Percentiles rank a stretch among this genome's conserved stretches.
Conservation (phyloP, 2,113 vertebrate genomes). For the Pelecanoides urinatrix region DNA sequence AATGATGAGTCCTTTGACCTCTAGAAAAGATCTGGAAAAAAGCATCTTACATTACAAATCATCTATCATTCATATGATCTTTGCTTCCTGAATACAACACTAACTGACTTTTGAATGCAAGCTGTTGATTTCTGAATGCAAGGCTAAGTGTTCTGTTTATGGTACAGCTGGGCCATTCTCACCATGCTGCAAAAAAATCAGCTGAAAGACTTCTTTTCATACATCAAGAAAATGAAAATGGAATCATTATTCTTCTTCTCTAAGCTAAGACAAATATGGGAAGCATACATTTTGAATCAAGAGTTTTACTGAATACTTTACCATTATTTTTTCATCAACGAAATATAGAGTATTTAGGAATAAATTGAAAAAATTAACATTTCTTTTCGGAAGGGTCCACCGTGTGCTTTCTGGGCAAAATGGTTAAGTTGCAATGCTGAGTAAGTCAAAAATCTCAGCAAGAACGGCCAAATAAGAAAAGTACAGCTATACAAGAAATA, state of each 20-base stretch:
- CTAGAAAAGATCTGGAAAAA: background rate
- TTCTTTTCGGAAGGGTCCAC: background rate
- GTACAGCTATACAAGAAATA: fast-evolving
- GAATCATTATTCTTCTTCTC: conserved; percentile 40
- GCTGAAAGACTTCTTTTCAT: conserved; percentile 41
- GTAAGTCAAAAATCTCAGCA: background rate
- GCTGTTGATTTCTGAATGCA: conserved; percentile 47
- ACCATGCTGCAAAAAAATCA: background rate
- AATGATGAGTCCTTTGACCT: conserved; percentile 3
- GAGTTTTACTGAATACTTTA: background rate
- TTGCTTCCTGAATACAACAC: conserved; percentile 42
- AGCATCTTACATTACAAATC: conserved; percentile 7
- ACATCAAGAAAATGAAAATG: conserved; percentile 12
- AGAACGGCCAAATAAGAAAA: background rate
- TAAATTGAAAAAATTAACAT: background rate
- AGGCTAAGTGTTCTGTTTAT: conserved; percentile 26
- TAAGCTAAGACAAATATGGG: background rate
- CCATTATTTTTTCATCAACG: background rate
- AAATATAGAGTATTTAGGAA: background rate
- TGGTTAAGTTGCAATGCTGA: background rate
- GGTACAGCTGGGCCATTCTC: conserved; percentile 57
- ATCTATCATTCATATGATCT: conserved; percentile 48
- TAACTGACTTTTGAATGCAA: conserved; percentile 45
- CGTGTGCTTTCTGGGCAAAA: background rate
- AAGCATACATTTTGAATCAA: background rate